Evolutionary conservation across 2,888 invertebrate genomes (phyloP), one percentile per base, ranked within the genome.

Genomic region (Tinea semifulvella): DNA sequence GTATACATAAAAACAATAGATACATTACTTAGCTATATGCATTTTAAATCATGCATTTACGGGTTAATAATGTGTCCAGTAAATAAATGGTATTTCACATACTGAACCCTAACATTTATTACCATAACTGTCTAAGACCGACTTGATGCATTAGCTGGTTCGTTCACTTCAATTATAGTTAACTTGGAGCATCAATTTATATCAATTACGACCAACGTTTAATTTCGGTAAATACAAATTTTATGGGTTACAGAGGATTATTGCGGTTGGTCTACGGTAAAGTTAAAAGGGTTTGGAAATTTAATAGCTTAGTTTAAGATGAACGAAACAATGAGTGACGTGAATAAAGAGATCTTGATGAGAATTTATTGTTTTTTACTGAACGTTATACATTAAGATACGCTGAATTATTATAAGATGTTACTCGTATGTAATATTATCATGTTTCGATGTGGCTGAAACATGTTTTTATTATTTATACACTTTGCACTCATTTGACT

Each of bases 201-300:
- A 68, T 79, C 79, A 80, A 79, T 80, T 77, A 73, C 63, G 61
- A 55, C 51, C 60, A 55, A 57, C 64, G 62, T 65, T 77, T 72
- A 76, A 77, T 77, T 77, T 73, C 63, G 70, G 68, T 70, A 72
- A 75, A 77, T 72, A 75, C 68, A 73, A 74, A 73, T 75, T 76
- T 74, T 72, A 76, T 71, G 73, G 73, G 54, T 58, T 44, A 60
- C 57, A 58, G 56, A 63, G 58, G 67, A 68, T 69, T 65, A 66
- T 65, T 68, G 65, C 68, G 67, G 69, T 63, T 57, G 53, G 50
- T 52, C 55, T 26, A 36, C 51, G 49, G 51, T 52, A 46, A 48
- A 52, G 52, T 46, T 47, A 60, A 58, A 57, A 60, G 68, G 69
- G 69, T 70, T 70, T 65, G 58, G 57, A 67, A 69, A 69, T 68